Evolutionary conservation across 2,888 invertebrate genomes (phyloP), one percentile per base, ranked within the genome.

Genomic region (Entomobrya proxima): DNA sequence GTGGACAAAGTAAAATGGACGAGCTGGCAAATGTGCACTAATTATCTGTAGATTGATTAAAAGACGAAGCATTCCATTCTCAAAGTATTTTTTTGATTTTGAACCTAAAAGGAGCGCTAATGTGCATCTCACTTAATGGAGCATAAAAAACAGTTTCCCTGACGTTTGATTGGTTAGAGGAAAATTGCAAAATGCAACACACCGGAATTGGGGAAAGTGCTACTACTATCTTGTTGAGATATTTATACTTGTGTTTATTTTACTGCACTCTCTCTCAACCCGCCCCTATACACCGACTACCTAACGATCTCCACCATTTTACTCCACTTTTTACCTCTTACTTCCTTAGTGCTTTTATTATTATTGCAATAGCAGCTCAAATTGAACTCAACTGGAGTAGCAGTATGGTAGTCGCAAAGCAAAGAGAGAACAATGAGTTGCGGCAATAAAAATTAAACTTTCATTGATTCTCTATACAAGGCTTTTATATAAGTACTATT

Each of bases 391-490:
- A 58, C 58, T 18, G 9, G 37, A 67, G 37, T 37, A 13, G 21
- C 27, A 5, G 27, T 27, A 58, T n/a, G 58, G 58, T 3, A n/a
- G n/a, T n/a, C n/a, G 21, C 35, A 67, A 9, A 58, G 21, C 18
- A 67, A 67, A 37, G 2, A 6, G 21, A 67, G 37, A 47, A 32
- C 72, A 74, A 72, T 55, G 74, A 81, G 74, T 47, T 74, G 61
- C 72, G 32, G 74, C 58, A 81, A 80, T 81, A 72, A 81, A 81
- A 81, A 81, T 81, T 74, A 81, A 81, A 81, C 72, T 81, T 81
- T 81, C 81, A 81, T 81, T 15, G 81, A 81, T 81, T 81, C 69
- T 67, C 40, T 40, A 21, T 21, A 18, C 7, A n/a, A n/a, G n/a
- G 18, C 69, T 32, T 32, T n/a, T 44, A 9, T 44, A 9, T 72